phyloP scores from a whole-genome alignment of 2,888 invertebrate genomes.

The Leptinotarsa juncta region DNA sequence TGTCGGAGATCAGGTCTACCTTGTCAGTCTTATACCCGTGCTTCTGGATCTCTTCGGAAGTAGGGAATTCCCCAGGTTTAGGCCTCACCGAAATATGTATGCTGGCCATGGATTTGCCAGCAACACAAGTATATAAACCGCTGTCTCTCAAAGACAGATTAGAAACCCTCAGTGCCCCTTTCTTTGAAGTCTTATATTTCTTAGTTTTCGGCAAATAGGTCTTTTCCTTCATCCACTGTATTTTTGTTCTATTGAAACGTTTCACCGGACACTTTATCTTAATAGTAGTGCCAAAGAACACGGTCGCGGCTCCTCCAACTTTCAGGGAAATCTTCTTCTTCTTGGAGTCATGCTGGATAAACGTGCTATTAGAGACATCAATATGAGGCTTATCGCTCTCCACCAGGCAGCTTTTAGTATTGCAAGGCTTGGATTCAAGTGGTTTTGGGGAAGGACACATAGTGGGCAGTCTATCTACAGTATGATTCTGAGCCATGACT shows the following conservation, averaged over 20 bases:
- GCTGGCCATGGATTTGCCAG: constrained; percentile 84
- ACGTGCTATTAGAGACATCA: constrained; percentile 82
- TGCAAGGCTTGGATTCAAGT: constrained; percentile 84
- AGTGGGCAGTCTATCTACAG: constrained; percentile 80
- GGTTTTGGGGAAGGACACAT: constrained; percentile 84
- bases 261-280: constrained; percentile 95
- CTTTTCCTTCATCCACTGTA: constrained; percentile 91
- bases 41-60: constrained; percentile 78
- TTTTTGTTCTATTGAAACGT: constrained; percentile 83
- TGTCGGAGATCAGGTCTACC: constrained; percentile 57
- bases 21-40: constrained; percentile 59
- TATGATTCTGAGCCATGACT: constrained; percentile 92
- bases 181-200: constrained; percentile 89
- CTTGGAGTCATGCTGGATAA: constrained; percentile 85
- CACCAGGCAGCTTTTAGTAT: constrained; percentile 81
- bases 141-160: constrained; percentile 84
- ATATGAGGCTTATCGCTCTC: constrained; percentile 81
- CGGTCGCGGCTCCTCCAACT: constrained; percentile 90
- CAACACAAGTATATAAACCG: constrained; percentile 88
- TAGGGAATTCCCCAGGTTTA: constrained; percentile 81
- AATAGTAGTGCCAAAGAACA: constrained; percentile 91
- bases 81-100: constrained; percentile 84
- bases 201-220: constrained; percentile 80
- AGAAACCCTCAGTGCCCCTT: constrained; percentile 89
- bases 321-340: constrained; percentile 86